Evolutionary conservation across 2,888 invertebrate genomes (phyloP), one percentile per base, ranked within the genome.

Genomic region (Xestia c-nigrum): DNA sequence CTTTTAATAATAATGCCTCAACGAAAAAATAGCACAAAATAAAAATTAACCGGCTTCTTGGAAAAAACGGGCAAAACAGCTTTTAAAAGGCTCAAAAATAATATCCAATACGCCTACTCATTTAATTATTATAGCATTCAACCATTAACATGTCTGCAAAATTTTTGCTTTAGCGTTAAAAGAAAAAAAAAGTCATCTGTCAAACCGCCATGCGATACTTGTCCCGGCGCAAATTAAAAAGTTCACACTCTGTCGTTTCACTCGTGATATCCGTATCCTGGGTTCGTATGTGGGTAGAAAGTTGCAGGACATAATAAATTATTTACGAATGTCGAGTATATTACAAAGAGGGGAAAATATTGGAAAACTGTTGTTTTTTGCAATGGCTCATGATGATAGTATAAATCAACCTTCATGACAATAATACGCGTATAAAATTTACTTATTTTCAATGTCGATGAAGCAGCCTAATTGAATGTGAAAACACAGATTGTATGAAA

Each of bases 211-310:
- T 79, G 31, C 31, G 84, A 85, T 79, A 82, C 86, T 81, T 86
- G 86, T 88, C 85, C 74, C 74, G 74, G 73, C 84, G 85, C 88
- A 88, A 91, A 91, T 92, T 92, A 90, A 90, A 90, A 91, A 92
- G 90, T 91, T 89, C 84, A 85, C 84, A 87, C 85, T 85, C 77
- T 61, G 73, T 75, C 70, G 77, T 71, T 83, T 86, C 85, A 86
- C 79, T 84, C 84, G 73, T 14, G 76, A 68, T 63, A 64, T 70
- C 71, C 81, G 52, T 86, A 85, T 86, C 87, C 86, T 83, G 78
- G 71, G 24, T 66, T 40, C 57, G 40, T 61, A 31, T 61, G 43
- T 46, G n/a, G 7, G 5, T 14, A 24, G 21, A 46, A 57, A 59
- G 59, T 59, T 59, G 31, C 59, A 38, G 38, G n/a, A n/a, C n/a